Evolutionary conservation across 1,140 invertebrate genomes (phyloP), one percentile per base, ranked within the genome.

Genomic region (Scaptomyza graminum): DNA sequence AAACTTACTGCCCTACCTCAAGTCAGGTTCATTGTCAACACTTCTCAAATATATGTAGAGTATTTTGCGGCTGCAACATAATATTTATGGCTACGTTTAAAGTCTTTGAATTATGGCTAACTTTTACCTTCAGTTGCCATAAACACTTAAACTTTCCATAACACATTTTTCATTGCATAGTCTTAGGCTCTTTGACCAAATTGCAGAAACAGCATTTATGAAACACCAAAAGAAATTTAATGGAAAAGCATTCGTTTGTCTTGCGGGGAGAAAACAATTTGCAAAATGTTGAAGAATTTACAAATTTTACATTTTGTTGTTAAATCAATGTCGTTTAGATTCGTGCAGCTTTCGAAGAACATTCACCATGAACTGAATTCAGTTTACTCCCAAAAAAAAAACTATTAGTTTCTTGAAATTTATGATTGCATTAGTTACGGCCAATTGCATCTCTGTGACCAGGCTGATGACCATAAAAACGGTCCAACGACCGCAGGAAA

Each of bases 101-200:
- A 50, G 39, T 63, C 63, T 31, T 16, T 12, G 11, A 18, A 41
- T 41, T 15, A 41, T 60, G 60, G 73, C 51, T 16, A 18, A 49
- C 77, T 69, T 61, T 11, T 4, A 18, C 18, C n/a, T n/a, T n/a
- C n/a, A n/a, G n/a, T 31, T 59, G 68, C 76, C 52, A 78, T 78
- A 78, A 60, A 67, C 31, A 67, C 61, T 43, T 12, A 8, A 15
- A 9, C 13, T 9, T 34, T 52, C 60, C 49, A 65, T 73, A 69
- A 57, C 28, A 31, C 1, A 6, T 22, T 55, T 16, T 34, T 16
- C 5, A 7, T n/a, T 64, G 68, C 50, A 73, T 67, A 80, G 11
- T 37, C 18, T 60, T 12, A 5, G 76, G 77, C 61, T 57, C 11
- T 49, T 5, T n/a, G 1, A 3, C 4, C 18, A 12, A 39, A 12